These are phyloP conservation scores for Barnardius zonarius DNA, from an alignment of 2,113 vertebrate species.

Conservation along the genomic window DNA sequence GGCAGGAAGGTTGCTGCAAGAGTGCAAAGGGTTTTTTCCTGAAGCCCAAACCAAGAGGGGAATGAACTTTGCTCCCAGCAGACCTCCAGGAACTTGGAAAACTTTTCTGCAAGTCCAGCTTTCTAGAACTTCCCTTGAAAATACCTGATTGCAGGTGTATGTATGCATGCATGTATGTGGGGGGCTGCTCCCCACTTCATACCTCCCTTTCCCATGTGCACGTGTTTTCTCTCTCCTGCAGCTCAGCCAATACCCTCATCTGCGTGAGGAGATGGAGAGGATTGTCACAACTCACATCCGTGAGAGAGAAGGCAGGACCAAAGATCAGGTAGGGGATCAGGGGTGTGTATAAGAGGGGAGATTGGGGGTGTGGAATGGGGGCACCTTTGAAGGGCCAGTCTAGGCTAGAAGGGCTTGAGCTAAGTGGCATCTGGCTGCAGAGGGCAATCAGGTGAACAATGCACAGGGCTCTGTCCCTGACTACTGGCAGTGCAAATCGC, in stretches of 20 bases:
- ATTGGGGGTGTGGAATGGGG: neutral
- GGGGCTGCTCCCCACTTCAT: constrained; percentile 12
- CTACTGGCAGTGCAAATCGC: neutral
- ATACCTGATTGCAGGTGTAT: neutral
- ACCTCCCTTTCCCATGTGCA: constrained; percentile 69
- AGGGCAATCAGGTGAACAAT: neutral
- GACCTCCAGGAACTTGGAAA: constrained; percentile 52
- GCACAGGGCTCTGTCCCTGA: neutral
- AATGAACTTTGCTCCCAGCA: neutral
- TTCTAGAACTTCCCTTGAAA: constrained; percentile 25
- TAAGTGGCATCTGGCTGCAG: neutral
- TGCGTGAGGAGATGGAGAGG: constrained; percentile 98
- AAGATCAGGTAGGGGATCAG: constrained; percentile 83
- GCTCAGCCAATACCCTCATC: constrained; percentile 94
- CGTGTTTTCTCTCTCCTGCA: constrained; percentile 73
- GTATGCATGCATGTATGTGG: neutral
- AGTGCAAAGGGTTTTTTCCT: neutral
- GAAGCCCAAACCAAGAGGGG: neutral
- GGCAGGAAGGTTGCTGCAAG: neutral
- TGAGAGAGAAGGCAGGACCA: constrained; percentile 92
- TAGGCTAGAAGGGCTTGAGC: neutral
- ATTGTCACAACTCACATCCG: constrained; percentile 97
- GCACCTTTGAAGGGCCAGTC: neutral
- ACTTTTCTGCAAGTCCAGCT: constrained; percentile 52
- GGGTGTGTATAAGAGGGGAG: neutral